phyloP scores from a whole-genome alignment of 2,888 invertebrate species.

The Caenorhabditis sp. region DNA sequence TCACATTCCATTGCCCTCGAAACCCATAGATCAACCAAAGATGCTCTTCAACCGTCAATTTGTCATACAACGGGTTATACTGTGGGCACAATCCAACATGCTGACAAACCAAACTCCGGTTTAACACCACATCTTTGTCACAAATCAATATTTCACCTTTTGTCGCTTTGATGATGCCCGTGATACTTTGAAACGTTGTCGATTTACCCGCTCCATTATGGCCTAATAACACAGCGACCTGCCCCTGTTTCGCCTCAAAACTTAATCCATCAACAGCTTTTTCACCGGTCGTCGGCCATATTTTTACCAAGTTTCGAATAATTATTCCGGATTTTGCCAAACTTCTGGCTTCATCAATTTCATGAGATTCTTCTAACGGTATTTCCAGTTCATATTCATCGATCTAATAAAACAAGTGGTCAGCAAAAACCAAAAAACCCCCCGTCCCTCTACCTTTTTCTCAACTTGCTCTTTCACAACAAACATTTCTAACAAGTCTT shows the following conservation, averaged over 20 bases:
- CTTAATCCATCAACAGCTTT: constrained; percentile 62
- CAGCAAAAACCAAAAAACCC: no score
- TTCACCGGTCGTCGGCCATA: constrained; percentile 59
- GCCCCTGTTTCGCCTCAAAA: constrained; percentile 62
- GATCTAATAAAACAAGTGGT: constrained; percentile 16
- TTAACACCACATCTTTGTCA: constrained; percentile 42
- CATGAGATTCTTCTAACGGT: not conserved
- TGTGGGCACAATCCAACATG: constrained; percentile 65
- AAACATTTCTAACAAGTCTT: not conserved
- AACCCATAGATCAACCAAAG: constrained; percentile 60
- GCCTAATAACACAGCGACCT: constrained; percentile 66
- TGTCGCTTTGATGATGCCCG: constrained; percentile 58
- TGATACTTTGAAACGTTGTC: constrained; percentile 57
- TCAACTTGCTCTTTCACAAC: no score
- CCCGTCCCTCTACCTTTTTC: constrained; percentile 21
- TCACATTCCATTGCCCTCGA: constrained; percentile 42
- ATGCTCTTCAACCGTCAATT: constrained; percentile 65
- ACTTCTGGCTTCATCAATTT: constrained; percentile 44
- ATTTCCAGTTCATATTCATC: constrained; percentile 28
- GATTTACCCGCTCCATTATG: constrained; percentile 69
- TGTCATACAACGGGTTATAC: constrained; percentile 62
- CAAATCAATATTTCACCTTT: constrained; percentile 48
- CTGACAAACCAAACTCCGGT: constrained; percentile 47
- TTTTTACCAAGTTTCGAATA: constrained; percentile 53
- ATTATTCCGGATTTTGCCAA: constrained; percentile 54